phyloP scores from a whole-genome alignment of 1,140 invertebrate species.

The Pseudobourletiella spinata region DNA sequence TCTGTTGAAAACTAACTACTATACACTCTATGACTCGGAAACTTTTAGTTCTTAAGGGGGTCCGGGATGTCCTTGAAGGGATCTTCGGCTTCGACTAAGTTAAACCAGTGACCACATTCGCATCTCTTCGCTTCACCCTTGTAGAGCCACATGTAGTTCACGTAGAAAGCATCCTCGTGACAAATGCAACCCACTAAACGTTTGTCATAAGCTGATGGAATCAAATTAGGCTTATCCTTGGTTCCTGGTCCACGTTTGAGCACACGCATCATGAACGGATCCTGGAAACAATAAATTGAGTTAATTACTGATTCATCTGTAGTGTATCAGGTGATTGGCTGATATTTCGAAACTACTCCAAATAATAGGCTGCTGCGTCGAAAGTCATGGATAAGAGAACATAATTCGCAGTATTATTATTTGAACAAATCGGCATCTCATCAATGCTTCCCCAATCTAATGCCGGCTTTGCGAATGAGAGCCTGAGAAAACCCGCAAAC shows the following conservation, averaged over 20 bases:
- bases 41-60: neutral
- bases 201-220: conserved; percentile 79
- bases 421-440: too few relatives aligned
- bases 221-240: conserved; percentile 73
- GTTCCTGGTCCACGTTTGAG: conserved; percentile 70
- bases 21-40: neutral
- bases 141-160: conserved; percentile 92
- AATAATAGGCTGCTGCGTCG: too few relatives aligned
- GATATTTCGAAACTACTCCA: too few relatives aligned
- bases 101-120: conserved; percentile 94
- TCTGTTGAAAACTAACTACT: neutral
- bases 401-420: too few relatives aligned
- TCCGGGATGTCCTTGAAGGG: conserved; percentile 32
- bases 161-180: conserved; percentile 76
- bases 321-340: too few relatives aligned
- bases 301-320: too few relatives aligned
- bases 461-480: too few relatives aligned
- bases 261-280: conserved; percentile 79
- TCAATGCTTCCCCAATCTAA: too few relatives aligned
- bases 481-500: too few relatives aligned
- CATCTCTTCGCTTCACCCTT: conserved; percentile 80
- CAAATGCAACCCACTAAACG: conserved; percentile 93
- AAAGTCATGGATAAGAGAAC: too few relatives aligned
- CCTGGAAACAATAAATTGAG: conserved; percentile 48
- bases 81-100: conserved; percentile 58